A percentile compares a stretch with the other conserved stretches of the same genome.
Evolutionary conservation across 2,888 invertebrate genomes (phyloP).

Genomic region (Mellilla xanthometata): DNA sequence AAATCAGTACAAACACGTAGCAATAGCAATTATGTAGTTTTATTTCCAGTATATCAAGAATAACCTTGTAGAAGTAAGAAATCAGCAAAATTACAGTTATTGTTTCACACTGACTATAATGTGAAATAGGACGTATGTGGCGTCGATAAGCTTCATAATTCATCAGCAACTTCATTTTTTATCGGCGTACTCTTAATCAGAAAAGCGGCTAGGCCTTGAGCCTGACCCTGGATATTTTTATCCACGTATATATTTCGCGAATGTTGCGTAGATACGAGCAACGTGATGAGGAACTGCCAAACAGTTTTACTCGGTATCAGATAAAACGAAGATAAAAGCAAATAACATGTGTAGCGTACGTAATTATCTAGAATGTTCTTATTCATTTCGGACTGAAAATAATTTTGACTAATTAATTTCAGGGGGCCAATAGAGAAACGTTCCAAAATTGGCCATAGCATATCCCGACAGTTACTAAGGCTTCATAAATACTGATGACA

Average conservation of each 20-base stretch:
- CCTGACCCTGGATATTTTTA: conserved; percentile 80
- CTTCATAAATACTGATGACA: too few species aligned
- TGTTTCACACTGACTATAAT: conserved; percentile 50
- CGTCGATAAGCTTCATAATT: conserved; percentile 47
- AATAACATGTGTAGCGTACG: conserved; percentile 27
- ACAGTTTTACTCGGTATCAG: conserved; percentile 44
- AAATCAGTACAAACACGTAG: conserved; percentile 18
- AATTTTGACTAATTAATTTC: too few species aligned
- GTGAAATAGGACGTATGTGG: conserved; percentile 48
- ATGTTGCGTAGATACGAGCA: conserved; percentile 56
- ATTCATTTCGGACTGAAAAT: not conserved
- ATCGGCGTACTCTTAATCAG: conserved; percentile 74
- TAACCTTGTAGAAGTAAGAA: conserved; percentile 69
- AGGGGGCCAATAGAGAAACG: too few species aligned
- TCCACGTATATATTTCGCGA: conserved; percentile 76
- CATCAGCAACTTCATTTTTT: conserved; percentile 49
- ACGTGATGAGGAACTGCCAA: conserved; percentile 56
- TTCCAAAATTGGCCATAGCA: too few species aligned
- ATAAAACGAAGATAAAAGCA: conserved; percentile 40
- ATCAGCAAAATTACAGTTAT: conserved; percentile 71
- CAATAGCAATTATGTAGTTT: conserved; percentile 33
- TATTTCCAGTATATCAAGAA: conserved; percentile 50
- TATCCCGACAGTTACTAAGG: too few species aligned
- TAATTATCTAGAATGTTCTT: conserved; percentile 23
- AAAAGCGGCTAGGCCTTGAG: conserved; percentile 76